Percentiles rank a stretch among this genome's conserved stretches.
Conservation (phyloP, 2,113 vertebrate species). For the Vulpes ferrilata region DNA sequence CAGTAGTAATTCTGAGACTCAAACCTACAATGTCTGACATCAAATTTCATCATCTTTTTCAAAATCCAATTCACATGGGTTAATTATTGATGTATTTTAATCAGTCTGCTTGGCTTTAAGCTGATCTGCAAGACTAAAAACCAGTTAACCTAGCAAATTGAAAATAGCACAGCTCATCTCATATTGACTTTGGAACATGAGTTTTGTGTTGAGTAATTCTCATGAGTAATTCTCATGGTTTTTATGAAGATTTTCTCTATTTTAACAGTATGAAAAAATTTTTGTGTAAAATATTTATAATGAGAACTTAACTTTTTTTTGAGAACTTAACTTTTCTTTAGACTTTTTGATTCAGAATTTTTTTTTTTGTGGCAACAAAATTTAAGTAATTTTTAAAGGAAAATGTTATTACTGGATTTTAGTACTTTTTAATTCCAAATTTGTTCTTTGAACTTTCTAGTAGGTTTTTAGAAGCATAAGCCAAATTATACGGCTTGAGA, state of each 20-base stretch:
- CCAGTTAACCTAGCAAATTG: background rate
- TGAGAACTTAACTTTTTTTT: background rate
- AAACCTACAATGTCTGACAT: background rate
- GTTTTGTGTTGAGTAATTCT: constrained; percentile 18
- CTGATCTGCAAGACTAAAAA: constrained; percentile 23
- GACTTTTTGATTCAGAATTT: background rate
- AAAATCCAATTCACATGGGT: background rate
- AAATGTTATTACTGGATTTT: constrained; percentile 1
- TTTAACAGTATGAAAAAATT: background rate
- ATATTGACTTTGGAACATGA: background rate
- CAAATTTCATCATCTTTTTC: constrained; percentile 41
- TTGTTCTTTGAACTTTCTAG: constrained; percentile 42
- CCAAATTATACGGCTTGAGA: background rate
- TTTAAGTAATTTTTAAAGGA: constrained; percentile 42
- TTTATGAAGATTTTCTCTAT: background rate
- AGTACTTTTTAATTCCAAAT: background rate
- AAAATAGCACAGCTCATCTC: constrained; percentile 4
- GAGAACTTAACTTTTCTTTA: constrained; percentile 1
- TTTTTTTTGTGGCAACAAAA: constrained; percentile 37
- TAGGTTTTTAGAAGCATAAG: constrained; percentile 30
- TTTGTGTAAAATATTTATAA: background rate
- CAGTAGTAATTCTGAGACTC: background rate
- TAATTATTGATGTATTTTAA: constrained; percentile 37
- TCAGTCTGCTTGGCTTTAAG: background rate
- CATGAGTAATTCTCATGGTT: background rate